Evolutionary conservation across 1,140 invertebrate species (phyloP).

Genomic region (Scaptodrosophila lebanonensis): DNA sequence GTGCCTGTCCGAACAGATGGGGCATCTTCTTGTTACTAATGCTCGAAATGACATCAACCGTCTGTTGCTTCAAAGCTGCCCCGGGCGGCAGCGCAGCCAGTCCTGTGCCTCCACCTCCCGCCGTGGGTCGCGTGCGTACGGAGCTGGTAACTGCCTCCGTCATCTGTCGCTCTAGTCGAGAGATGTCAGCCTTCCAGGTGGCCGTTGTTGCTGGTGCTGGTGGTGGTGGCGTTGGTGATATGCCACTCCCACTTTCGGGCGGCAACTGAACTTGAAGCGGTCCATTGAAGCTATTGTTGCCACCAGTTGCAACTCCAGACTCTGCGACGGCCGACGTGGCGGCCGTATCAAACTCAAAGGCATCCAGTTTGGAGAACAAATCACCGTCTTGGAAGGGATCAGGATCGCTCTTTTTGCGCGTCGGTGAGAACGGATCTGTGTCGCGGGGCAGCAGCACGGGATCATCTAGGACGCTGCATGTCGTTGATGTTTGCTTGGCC

Average conservation of each 20-base stretch:
- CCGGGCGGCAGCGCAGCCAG: not conserved
- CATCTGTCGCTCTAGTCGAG: conserved; percentile 15
- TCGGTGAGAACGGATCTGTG: conserved; percentile 75
- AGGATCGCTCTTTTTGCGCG: conserved; percentile 79
- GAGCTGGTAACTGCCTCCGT: conserved; percentile 25
- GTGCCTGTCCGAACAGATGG: conserved; percentile 70
- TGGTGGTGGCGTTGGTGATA: conserved; percentile 14
- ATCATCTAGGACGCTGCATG: conserved; percentile 45
- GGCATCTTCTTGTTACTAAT: conserved; percentile 76
- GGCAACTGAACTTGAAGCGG: conserved; percentile 58
- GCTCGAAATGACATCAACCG: conserved; percentile 68
- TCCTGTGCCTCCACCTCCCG: not conserved
- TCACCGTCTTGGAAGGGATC: conserved; percentile 83
- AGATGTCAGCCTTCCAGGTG: conserved; percentile 24
- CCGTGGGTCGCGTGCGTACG: conserved; percentile 46
- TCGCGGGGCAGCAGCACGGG: conserved; percentile 70
- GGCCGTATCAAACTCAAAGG: conserved; percentile 81
- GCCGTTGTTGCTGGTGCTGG: conserved; percentile 3
- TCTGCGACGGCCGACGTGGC: not conserved
- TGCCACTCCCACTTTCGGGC: conserved; percentile 40
- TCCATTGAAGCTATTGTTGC: conserved; percentile 44
- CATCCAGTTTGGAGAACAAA: conserved; percentile 80
- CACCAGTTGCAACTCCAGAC: conserved; percentile 1
- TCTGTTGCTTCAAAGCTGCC: conserved; percentile 27
- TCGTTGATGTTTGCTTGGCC: conserved; percentile 8